Evolutionary conservation across 2,888 invertebrate genomes (phyloP).

Genomic region (Steinernema scapterisci): DNA sequence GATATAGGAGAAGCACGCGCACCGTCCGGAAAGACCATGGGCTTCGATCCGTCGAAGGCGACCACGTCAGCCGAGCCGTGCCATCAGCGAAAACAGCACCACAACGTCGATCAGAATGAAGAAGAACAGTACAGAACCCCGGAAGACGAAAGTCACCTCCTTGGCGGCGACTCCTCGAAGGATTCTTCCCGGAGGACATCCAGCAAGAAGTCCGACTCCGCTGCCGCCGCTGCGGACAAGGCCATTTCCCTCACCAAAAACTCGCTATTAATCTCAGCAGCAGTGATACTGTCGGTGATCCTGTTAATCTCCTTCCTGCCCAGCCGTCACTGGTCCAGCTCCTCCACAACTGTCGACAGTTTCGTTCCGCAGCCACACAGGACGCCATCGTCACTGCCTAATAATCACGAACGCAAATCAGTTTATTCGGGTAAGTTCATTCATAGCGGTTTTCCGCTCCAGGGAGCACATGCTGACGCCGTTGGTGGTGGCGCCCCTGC

Average conservation of each 20-base stretch:
- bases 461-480: constrained; percentile 21
- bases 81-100: constrained; percentile 8
- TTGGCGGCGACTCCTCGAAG: background rate
- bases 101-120: background rate
- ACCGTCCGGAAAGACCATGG: constrained; percentile 9
- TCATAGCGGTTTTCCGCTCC: constrained; percentile 12
- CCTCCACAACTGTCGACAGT: background rate
- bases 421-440: constrained; percentile 28
- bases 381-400: constrained; percentile 9
- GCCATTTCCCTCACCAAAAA: background rate
- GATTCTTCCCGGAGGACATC: background rate
- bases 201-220: background rate
- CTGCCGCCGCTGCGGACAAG: background rate
- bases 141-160: background rate
- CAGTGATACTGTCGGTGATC: background rate
- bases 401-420: constrained; percentile 24
- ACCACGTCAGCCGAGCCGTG: constrained; percentile 32
- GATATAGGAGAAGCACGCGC: background rate
- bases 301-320: background rate
- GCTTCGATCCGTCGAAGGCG: constrained; percentile 21
- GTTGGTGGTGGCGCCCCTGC: no score
- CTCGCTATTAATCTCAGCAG: background rate
- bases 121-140: background rate
- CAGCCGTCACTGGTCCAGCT: background rate
- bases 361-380: constrained; percentile 25